Percentiles rank a stretch among this genome's conserved stretches.
These are phyloP conservation scores for Mesitornis unicolor DNA, from an alignment of 2,113 vertebrate genomes.

Conservation along the genomic window DNA sequence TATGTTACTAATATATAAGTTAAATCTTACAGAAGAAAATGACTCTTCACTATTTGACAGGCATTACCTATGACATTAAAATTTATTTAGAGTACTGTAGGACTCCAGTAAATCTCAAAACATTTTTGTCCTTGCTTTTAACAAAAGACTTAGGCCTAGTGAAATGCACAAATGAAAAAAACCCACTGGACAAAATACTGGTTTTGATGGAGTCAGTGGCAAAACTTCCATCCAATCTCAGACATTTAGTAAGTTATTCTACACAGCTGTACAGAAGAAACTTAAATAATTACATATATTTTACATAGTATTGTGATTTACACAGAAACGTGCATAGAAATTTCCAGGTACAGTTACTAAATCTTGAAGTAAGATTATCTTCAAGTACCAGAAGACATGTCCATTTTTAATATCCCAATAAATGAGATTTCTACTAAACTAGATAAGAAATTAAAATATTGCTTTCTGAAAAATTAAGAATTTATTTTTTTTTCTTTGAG, in stretches of 20 bases:
- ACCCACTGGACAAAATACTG: background rate
- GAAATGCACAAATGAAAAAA: background rate
- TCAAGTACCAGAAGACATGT: background rate
- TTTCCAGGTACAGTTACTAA: background rate
- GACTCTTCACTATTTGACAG: background rate
- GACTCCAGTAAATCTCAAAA: background rate
- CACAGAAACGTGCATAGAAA: background rate
- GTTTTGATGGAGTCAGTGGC: background rate
- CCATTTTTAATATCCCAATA: background rate
- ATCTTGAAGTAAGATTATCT: background rate
- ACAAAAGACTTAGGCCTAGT: background rate
- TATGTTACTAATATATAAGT: background rate
- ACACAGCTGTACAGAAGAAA: background rate
- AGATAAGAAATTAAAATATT: background rate
- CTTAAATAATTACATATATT: background rate
- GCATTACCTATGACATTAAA: background rate
- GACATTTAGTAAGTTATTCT: background rate
- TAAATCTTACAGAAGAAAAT: background rate
- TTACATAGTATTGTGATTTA: background rate
- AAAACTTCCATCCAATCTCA: background rate
- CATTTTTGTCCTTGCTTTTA: background rate
- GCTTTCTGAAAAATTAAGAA: background rate
- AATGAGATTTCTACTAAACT: background rate
- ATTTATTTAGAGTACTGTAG: background rate
- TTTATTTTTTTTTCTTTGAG: background rate